Base-by-base conservation (phyloP, 2,113 vertebrate genomes). In the Crotophaga sulcirostris region DNA sequence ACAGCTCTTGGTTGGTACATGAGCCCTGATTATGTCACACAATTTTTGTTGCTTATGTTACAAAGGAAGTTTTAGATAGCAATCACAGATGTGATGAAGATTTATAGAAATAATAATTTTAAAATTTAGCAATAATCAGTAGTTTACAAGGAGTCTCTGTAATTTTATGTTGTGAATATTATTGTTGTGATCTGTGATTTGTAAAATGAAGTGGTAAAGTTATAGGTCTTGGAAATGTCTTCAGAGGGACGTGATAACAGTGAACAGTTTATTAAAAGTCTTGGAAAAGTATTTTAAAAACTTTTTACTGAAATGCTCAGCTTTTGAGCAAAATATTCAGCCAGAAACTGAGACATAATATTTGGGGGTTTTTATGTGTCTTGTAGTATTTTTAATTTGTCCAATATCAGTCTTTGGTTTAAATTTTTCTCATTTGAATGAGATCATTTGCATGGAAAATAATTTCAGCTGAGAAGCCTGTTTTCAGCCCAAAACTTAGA, bases 391-490 rank as follows among this genome's bases (percentile, higher is more conserved):
- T 94, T 34, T 33, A 26, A 73, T 84, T 15, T 82, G 54, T 58
- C 36, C 55, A 81, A 34, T 38, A 25, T 10, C 1, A 7, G 1
- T 0, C 42, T 49, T 68, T 10, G 13, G 0, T 2, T 74, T 70
- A 40, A 12, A 3, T 55, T 78, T 74, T 75, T 75, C 8, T 74
- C 7, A 36, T 63, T 88, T 18, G 45, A 33, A 67, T 63, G 6
- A 84, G 31, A 36, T 36, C 56, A 49, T 49, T n/a, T 56, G 1
- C 15, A 24, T 29, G 31, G 68, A 62, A 86, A 73, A 49, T 31
- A 12, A 66, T 78, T 85, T 85, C 12, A 47, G 1, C 16, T 79
- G 29, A 74, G 52, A 88, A 69, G 6, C 8, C 12, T 63, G 3
- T 26, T 83, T 83, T 83, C 58, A 55, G 44, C 67, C 36, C 34